Conservation (phyloP, 2,113 vertebrate genomes). For the Podilymbus podiceps region DNA sequence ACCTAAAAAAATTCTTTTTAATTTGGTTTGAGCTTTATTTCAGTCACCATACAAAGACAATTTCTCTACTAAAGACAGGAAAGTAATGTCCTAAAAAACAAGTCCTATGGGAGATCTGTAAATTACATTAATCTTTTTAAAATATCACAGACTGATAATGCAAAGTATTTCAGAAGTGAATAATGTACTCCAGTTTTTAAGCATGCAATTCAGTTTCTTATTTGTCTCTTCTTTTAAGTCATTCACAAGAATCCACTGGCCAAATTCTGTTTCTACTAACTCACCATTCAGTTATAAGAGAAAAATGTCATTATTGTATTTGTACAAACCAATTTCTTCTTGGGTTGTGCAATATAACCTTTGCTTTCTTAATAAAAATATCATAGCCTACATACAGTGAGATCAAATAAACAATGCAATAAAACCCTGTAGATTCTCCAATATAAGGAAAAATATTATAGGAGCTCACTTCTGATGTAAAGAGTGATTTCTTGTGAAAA, state of each 20-base stretch:
- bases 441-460: neutral
- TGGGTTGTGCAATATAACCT: neutral
- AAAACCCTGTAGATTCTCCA: neutral
- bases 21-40: slow-evolving; percentile 19
- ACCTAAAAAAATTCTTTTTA: neutral
- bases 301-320: neutral
- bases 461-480: neutral
- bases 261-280: neutral
- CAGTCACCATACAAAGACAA: neutral
- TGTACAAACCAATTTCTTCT: neutral
- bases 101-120: neutral
- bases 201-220: neutral
- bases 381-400: neutral
- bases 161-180: neutral
- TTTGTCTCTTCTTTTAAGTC: neutral
- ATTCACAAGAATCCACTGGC: neutral
- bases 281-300: neutral
- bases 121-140: slow-evolving; percentile 10
- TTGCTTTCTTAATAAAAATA: neutral
- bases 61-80: neutral
- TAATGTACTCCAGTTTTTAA: neutral
- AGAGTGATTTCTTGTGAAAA: neutral
- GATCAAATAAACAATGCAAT: neutral
- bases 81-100: slow-evolving; percentile 28
- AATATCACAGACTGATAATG: neutral